phyloP scores from a whole-genome alignment of 2,113 vertebrate species.

The Datnioides undecimradiatus region DNA sequence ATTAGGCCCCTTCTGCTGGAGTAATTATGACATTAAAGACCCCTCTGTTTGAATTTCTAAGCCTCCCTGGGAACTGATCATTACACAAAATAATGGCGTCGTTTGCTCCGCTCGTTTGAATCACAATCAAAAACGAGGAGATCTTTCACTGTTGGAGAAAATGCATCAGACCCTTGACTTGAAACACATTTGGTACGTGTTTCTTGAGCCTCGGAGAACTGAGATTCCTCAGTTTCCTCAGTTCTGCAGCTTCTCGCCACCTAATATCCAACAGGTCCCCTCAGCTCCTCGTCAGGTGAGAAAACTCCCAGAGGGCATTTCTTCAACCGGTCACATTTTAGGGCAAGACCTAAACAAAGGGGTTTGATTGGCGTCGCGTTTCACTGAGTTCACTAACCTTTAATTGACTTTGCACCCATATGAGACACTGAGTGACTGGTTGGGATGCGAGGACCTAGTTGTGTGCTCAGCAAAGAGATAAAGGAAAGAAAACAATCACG shows the following conservation, averaged over 20 bases:
- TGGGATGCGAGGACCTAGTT: slow-evolving; percentile 1
- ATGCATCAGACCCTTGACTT: neutral
- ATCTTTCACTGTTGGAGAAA: neutral
- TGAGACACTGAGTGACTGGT: slow-evolving; percentile 14
- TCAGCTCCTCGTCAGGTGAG: neutral
- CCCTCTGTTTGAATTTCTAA: slow-evolving; percentile 8
- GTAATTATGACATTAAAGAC: slow-evolving; percentile 15
- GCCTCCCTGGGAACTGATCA: slow-evolving; percentile 7
- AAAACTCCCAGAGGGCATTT: slow-evolving; percentile 1
- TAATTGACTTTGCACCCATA: slow-evolving; percentile 22
- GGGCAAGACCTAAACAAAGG: neutral
- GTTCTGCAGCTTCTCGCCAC: neutral
- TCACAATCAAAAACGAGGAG: neutral
- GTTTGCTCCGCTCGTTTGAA: neutral
- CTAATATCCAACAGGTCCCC: neutral
- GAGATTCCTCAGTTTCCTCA: too few relatives aligned
- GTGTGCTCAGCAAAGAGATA: slow-evolving; percentile 6
- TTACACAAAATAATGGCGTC: neutral
- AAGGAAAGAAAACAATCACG: slow-evolving; percentile 16
- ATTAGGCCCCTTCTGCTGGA: neutral
- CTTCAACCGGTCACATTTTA: neutral
- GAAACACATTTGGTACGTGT: too few relatives aligned
- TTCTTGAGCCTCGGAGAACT: too few relatives aligned
- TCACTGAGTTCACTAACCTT: slow-evolving; percentile 9
- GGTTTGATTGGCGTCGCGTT: slow-evolving; percentile 14